phyloP scores from a whole-genome alignment of 2,797 vertebrate species.

The Anguilla megastoma region DNA sequence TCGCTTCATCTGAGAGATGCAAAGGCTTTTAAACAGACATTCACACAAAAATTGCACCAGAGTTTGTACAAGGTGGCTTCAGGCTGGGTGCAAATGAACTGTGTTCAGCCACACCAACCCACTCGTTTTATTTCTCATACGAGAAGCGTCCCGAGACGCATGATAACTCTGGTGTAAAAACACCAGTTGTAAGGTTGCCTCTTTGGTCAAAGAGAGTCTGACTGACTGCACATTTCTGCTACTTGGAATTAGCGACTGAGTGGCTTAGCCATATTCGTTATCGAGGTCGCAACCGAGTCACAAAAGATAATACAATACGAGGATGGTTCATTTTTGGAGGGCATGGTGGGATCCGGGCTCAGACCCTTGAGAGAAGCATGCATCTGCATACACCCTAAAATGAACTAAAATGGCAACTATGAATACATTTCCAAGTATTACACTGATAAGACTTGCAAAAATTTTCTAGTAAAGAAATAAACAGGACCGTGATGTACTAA shows the following conservation, averaged over 20 bases:
- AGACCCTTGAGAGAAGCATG: background rate
- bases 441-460: conserved; percentile 6
- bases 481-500: conserved; percentile 51
- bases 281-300: background rate
- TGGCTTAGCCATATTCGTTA: background rate
- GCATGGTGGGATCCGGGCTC: background rate
- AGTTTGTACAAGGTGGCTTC: background rate
- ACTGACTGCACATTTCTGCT: background rate
- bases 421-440: background rate
- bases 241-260: background rate
- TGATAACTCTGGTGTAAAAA: background rate
- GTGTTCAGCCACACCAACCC: background rate
- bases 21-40: background rate
- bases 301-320: background rate
- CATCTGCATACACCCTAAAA: background rate
- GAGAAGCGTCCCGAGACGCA: background rate
- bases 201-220: background rate
- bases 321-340: background rate
- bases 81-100: background rate
- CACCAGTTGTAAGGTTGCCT: background rate
- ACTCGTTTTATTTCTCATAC: background rate
- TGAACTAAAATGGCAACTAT: background rate
- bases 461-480: background rate
- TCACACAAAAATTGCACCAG: background rate
- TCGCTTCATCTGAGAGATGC: background rate